These are phyloP conservation scores for Magallana gigas DNA, from an alignment of 1,140 invertebrate species.

Conservation along the genomic window DNA sequence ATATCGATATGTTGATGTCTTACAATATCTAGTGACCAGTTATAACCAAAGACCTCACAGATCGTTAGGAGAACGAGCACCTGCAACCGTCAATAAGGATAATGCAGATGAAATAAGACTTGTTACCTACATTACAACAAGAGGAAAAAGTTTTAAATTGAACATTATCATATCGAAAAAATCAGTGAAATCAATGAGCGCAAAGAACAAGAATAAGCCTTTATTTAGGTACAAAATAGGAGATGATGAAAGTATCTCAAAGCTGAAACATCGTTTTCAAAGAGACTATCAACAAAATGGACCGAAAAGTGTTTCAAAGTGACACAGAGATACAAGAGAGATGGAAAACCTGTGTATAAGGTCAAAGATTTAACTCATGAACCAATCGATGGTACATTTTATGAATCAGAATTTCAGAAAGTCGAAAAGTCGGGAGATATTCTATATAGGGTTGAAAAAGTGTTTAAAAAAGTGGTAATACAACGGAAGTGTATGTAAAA, in stretches of 20 bases:
- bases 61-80: constrained; percentile 36
- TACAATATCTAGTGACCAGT: not conserved
- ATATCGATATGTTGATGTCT: constrained; percentile 30
- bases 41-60: constrained; percentile 25
- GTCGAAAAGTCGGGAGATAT: constrained; percentile 35
- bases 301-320: constrained; percentile 55
- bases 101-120: constrained; percentile 50
- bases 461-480: constrained; percentile 12
- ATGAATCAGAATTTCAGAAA: constrained; percentile 52
- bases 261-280: constrained; percentile 44
- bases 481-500: constrained; percentile 46
- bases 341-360: constrained; percentile 50
- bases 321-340: constrained; percentile 30
- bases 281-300: constrained; percentile 55
- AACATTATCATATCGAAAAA: not conserved
- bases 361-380: constrained; percentile 46
- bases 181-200: not conserved
- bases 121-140: not conserved
- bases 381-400: constrained; percentile 49
- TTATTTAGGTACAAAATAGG: constrained; percentile 39
- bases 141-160: not conserved
- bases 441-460: constrained; percentile 26
- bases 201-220: not conserved
- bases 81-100: constrained; percentile 28
- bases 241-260: constrained; percentile 50